Evolutionary conservation across 2,888 invertebrate species (phyloP), one percentile per base, ranked within the genome.

Genomic region (Bugula neritina): DNA sequence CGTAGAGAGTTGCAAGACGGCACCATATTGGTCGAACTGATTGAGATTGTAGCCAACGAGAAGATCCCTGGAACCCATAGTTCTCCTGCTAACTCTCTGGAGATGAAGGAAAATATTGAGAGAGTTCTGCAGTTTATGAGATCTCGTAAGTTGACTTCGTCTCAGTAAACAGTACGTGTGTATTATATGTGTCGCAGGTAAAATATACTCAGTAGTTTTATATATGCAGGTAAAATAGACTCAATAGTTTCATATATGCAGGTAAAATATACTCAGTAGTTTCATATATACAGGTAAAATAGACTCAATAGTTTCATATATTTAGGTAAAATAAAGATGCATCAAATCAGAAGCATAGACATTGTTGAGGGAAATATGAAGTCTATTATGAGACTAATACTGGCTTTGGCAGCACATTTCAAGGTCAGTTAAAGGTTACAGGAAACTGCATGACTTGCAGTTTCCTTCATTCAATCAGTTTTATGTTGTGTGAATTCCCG

Each of bases 381-480:
- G 75, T 80, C 85, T 29, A 84, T 85, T 31, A 85, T 86, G 85
- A 77, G 85, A 35, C 77, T 86, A 35, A 84, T 86, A 2, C 77
- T 86, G 71, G 85, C 86, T 0, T 78, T 86, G 69, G 86, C 86
- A 1, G 85, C 85, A 34, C 85, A 86, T 77, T 86, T 83, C 76
- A 86, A 85, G 63, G 63, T 63, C 21, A 43, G 43, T 10, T 43
- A 43, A 10, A 5, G n/a, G n/a, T n/a, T n/a, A n/a, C n/a, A n/a
- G n/a, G 72, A 80, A 80, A 1, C 72, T 69, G 17, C 63, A 58
- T 71, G 73, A 73, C 21, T 73, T 70, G 25, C 73, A 72, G 0
- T 69, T 72, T 21, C 35, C 73, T 13, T 35, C 72, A n/a, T 54
- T 73, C n/a, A n/a, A n/a, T n/a, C n/a, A n/a, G n/a, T n/a, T n/a